Conservation (phyloP, 2,113 vertebrate genomes). For the Serinus canaria region DNA sequence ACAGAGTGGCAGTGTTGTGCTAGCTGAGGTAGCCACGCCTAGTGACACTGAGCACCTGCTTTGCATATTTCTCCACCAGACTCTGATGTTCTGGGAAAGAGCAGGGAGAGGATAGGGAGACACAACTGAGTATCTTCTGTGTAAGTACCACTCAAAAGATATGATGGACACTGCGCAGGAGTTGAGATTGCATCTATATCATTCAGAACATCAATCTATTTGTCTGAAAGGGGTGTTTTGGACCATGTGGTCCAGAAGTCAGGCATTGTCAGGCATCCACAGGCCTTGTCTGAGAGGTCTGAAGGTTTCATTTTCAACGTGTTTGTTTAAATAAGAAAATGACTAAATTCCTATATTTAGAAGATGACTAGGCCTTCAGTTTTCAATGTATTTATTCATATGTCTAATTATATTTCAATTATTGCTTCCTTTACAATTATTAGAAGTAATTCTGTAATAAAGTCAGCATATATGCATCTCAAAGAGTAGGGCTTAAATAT, state of each 20-base stretch:
- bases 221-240: not conserved
- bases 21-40: not conserved
- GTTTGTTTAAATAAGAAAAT: not conserved
- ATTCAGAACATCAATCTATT: not conserved
- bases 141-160: not conserved
- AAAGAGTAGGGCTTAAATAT: not conserved
- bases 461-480: not conserved
- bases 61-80: not conserved
- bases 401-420: not conserved
- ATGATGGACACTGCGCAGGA: not conserved
- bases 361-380: not conserved
- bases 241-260: not conserved
- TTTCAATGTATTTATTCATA: not conserved
- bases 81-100: not conserved
- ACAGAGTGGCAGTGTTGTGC: not conserved
- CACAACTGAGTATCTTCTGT: not conserved
- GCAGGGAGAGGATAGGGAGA: not conserved
- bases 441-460: not conserved
- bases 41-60: not conserved
- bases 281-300: not conserved
- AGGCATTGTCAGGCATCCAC: not conserved
- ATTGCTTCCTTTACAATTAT: slow-evolving; percentile 1
- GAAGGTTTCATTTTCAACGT: not conserved
- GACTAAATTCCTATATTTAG: not conserved
- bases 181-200: accelerated